A percentile compares a stretch with the other conserved stretches of the same genome.
Conservation (phyloP, 2,797 vertebrate genomes). For the Etheostoma nigrum region DNA sequence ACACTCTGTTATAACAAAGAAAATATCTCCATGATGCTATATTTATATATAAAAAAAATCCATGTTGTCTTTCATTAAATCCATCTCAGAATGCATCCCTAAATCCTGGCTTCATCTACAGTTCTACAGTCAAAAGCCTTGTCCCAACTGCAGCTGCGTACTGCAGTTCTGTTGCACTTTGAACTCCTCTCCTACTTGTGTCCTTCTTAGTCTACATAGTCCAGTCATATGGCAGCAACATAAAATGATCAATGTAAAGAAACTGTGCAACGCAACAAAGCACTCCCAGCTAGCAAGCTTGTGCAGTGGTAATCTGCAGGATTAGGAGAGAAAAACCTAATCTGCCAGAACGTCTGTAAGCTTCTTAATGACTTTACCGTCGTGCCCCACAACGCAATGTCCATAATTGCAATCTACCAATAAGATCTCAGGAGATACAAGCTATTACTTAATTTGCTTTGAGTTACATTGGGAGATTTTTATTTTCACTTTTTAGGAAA, state of each 20-base stretch:
- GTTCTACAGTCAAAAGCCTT: constrained; percentile 4
- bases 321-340: constrained; percentile 89
- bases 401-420: constrained; percentile 76
- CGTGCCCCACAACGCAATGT: constrained; percentile 75
- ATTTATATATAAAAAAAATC: constrained; percentile 52
- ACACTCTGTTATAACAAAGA: constrained; percentile 35
- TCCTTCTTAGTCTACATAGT: constrained; percentile 39
- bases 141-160: constrained; percentile 1
- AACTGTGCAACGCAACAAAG: constrained; percentile 63
- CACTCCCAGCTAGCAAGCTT: constrained; percentile 76
- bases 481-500: constrained; percentile 49
- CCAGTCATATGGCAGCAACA: constrained; percentile 32
- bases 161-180: constrained; percentile 45
- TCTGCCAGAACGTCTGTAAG: constrained; percentile 86
- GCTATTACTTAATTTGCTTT: constrained; percentile 41
- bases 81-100: constrained; percentile 55
- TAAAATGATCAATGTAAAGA: constrained; percentile 80
- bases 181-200: constrained; percentile 42
- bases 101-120: constrained; percentile 53
- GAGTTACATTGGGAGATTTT: constrained; percentile 18
- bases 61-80: constrained; percentile 62
- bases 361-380: constrained; percentile 87
- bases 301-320: constrained; percentile 84
- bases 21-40: constrained; percentile 52
- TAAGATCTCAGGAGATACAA: constrained; percentile 55